Evolutionary conservation across 1,140 invertebrate genomes (phyloP).

Genomic region (Ostrea denselamellosa): DNA sequence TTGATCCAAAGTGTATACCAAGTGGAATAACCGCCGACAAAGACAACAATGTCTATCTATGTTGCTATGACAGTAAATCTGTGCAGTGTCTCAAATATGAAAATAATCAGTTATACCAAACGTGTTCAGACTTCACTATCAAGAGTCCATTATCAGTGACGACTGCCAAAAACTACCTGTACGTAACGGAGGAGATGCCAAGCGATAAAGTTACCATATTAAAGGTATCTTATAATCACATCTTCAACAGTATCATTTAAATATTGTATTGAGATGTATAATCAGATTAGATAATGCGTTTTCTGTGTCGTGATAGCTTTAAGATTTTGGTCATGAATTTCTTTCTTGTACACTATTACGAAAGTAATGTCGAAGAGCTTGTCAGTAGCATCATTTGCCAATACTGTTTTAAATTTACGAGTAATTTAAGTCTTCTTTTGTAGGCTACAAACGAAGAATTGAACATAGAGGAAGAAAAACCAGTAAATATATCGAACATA

Average conservation of each 20-base stretch:
- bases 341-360: background rate
- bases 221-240: background rate
- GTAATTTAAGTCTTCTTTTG: background rate
- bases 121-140: conserved; percentile 16
- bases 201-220: conserved; percentile 35
- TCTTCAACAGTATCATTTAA: background rate
- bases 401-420: background rate
- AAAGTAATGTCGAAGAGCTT: too few species aligned
- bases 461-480: background rate
- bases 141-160: conserved; percentile 37
- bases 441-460: background rate
- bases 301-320: background rate
- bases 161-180: background rate
- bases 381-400: background rate
- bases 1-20: conserved; percentile 43
- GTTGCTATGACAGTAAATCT: conserved; percentile 39
- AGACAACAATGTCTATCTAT: conserved; percentile 27
- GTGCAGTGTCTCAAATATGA: conserved; percentile 13
- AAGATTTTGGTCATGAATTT: background rate
- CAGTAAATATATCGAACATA: conserved; percentile 42
- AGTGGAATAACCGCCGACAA: conserved; percentile 8
- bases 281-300: too few species aligned
- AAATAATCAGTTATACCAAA: background rate
- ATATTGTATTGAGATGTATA: too few species aligned
- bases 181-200: conserved; percentile 43